Percentiles rank a stretch among this genome's conserved stretches.
Evolutionary conservation across 1,140 invertebrate genomes (phyloP).

Genomic region (Hestina assimilis): DNA sequence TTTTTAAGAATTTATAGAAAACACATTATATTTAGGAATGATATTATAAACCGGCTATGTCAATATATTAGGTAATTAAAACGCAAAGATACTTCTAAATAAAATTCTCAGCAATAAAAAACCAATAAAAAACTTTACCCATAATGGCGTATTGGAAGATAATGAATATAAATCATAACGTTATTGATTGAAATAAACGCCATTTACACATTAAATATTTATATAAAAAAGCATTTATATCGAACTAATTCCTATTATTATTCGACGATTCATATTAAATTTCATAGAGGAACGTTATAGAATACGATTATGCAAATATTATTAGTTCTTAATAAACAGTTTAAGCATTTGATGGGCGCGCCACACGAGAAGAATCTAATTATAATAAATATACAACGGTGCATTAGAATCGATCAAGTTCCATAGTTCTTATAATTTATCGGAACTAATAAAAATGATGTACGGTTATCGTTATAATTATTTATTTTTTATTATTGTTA

Average conservation of each 20-base stretch:
- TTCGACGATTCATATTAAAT: constrained; percentile 67
- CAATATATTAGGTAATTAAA: constrained; percentile 23
- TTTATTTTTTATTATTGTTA: constrained; percentile 52
- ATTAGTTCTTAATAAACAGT: constrained; percentile 73
- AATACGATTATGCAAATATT: constrained; percentile 74
- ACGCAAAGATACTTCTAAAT: constrained; percentile 6
- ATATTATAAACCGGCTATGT: neutral
- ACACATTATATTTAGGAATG: constrained; percentile 1
- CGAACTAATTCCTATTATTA: constrained; percentile 63
- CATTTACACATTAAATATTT: constrained; percentile 49
- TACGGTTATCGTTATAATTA: constrained; percentile 67
- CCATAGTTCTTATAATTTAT: constrained; percentile 70
- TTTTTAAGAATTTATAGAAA: neutral
- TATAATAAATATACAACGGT: constrained; percentile 72
- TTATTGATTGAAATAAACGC: constrained; percentile 54
- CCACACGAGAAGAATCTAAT: constrained; percentile 53
- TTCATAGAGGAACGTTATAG: constrained; percentile 58
- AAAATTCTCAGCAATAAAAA: constrained; percentile 42
- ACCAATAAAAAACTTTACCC: constrained; percentile 28
- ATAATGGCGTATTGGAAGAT: constrained; percentile 41
- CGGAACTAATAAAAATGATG: constrained; percentile 72
- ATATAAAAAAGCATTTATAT: constrained; percentile 55
- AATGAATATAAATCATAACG: constrained; percentile 49
- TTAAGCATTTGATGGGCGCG: constrained; percentile 61
- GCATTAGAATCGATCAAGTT: constrained; percentile 72